Evolutionary conservation across 2,797 vertebrate genomes (phyloP).

Genomic region (Sebastes cheni): DNA sequence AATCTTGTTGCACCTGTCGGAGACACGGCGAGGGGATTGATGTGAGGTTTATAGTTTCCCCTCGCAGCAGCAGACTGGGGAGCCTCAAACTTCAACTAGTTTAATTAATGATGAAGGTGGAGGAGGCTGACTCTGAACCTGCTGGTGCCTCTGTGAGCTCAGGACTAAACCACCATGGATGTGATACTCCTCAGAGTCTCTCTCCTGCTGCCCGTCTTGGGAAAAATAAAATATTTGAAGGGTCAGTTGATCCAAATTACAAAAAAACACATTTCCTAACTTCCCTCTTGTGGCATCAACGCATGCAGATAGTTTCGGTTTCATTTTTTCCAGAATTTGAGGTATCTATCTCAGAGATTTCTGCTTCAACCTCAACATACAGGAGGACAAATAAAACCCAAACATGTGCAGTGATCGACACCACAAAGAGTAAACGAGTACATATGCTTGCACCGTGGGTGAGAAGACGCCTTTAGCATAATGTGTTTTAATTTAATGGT

Average conservation of each 20-base stretch:
- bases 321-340: not conserved
- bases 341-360: not conserved
- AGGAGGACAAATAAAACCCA: not conserved
- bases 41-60: conserved; percentile 28
- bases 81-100: conserved; percentile 23
- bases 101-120: conserved; percentile 34
- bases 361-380: not conserved
- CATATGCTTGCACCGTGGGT: not conserved
- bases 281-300: not conserved
- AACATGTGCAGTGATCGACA: not conserved
- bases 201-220: too few relatives aligned
- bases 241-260: not conserved
- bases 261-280: not conserved
- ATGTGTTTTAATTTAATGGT: not conserved
- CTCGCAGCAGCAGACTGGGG: conserved; percentile 12
- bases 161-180: not conserved
- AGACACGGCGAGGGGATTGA: not conserved
- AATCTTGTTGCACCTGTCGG: conserved; percentile 34
- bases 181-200: too few relatives aligned
- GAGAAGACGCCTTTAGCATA: not conserved
- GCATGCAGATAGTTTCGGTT: not conserved
- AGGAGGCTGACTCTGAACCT: not conserved
- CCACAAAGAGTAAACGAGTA: not conserved
- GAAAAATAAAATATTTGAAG: too few relatives aligned
- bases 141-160: not conserved